Evolutionary conservation across 2,888 invertebrate genomes (phyloP).

Genomic region (Eueremaeus valkanovi): DNA sequence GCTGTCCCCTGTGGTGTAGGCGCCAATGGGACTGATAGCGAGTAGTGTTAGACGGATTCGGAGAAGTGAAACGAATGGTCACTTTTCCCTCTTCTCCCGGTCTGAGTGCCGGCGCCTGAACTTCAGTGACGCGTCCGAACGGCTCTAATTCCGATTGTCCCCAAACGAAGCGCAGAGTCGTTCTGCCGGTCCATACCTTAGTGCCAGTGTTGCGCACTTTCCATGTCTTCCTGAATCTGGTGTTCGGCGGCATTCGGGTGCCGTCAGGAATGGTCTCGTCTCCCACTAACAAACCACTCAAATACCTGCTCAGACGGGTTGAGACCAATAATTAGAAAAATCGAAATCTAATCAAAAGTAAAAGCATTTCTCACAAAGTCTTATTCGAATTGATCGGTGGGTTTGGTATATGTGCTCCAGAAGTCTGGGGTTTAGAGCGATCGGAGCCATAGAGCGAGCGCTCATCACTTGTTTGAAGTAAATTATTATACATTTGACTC

Average conservation of each 20-base stretch:
- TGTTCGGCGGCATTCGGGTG: conserved; percentile 50
- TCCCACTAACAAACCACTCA: conserved; percentile 31
- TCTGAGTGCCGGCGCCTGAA: conserved; percentile 49
- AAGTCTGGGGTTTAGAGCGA: neutral
- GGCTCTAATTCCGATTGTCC: conserved; percentile 47
- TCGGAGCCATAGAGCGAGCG: neutral
- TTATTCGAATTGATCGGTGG: neutral
- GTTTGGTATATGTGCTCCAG: too few relatives aligned
- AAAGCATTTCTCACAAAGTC: too few relatives aligned
- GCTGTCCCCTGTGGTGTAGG: conserved; percentile 49
- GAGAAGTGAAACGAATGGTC: conserved; percentile 50
- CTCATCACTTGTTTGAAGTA: conserved; percentile 5
- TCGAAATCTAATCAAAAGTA: too few relatives aligned
- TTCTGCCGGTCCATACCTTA: conserved; percentile 50
- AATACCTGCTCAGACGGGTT: too few relatives aligned
- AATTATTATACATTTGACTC: neutral
- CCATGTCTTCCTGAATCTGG: conserved; percentile 52
- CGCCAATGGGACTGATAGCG: conserved; percentile 53
- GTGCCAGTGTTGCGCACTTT: conserved; percentile 52
- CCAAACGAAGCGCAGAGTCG: conserved; percentile 46
- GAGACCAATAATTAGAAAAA: too few relatives aligned
- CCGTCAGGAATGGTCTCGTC: conserved; percentile 52
- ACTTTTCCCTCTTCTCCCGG: conserved; percentile 51
- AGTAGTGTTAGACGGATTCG: conserved; percentile 49
- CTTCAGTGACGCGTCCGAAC: conserved; percentile 43